A percentile compares a stretch with the other conserved stretches of the same genome.
Evolutionary conservation across 2,113 vertebrate species (phyloP).

Genomic region (Amphiprion ocellaris): DNA sequence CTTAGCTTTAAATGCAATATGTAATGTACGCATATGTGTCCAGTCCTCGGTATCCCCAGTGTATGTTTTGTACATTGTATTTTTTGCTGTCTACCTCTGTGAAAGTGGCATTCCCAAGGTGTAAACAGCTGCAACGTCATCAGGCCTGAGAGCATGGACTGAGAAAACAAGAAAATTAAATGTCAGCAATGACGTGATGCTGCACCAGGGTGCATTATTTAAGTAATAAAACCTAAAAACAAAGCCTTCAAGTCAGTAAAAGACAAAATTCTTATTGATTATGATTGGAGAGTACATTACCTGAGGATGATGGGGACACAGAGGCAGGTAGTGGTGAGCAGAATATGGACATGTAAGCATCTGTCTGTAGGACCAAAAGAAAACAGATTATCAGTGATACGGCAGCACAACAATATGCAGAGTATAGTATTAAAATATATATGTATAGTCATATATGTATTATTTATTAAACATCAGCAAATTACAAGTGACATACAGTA

Average conservation of each 20-base stretch:
- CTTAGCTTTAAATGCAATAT: neutral
- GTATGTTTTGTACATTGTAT: neutral
- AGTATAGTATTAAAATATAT: neutral
- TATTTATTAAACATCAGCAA: neutral
- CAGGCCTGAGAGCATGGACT: constrained; percentile 76
- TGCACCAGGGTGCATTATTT: neutral
- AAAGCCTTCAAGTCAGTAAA: neutral
- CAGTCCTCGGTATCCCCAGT: too few species aligned
- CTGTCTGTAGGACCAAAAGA: constrained; percentile 54
- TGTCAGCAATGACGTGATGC: neutral
- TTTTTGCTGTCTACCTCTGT: constrained; percentile 59
- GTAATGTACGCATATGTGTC: neutral
- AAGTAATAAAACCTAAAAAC: too few species aligned
- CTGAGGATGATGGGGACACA: constrained; percentile 61
- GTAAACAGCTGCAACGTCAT: constrained; percentile 67
- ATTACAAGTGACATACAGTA: constrained; percentile 3
- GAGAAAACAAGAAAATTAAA: constrained; percentile 1
- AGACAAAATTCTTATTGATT: neutral
- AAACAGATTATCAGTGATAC: neutral
- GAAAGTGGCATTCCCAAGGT: constrained; percentile 57
- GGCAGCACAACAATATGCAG: neutral
- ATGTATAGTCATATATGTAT: neutral
- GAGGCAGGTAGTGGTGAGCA: constrained; percentile 51
- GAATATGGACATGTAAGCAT: constrained; percentile 51
- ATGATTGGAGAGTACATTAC: constrained; percentile 36